Conservation (phyloP, 2,113 vertebrate genomes). For the Onychorhynchus coronatus region DNA sequence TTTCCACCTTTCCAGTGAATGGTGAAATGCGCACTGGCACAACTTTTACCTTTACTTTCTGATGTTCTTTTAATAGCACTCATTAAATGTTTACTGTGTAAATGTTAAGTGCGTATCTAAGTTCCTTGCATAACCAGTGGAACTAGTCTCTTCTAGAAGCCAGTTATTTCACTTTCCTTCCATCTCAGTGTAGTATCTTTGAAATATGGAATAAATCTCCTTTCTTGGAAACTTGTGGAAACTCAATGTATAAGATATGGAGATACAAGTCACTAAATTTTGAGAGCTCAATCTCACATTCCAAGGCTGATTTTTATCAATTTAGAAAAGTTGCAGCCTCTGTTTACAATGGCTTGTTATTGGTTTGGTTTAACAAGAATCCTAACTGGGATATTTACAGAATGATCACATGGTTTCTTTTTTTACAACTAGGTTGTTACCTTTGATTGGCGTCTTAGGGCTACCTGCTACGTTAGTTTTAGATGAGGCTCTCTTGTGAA, state of each 20-base stretch:
- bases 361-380: background rate
- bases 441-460: background rate
- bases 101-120: background rate
- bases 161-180: background rate
- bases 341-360: background rate
- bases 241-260: background rate
- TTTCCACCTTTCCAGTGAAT: background rate
- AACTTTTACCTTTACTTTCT: background rate
- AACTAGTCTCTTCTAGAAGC: background rate
- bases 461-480: background rate
- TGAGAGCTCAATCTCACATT: background rate
- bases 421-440: background rate
- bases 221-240: background rate
- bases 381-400: no score
- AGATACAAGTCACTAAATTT: background rate
- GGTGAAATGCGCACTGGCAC: background rate
- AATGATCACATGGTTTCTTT: background rate
- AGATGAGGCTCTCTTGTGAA: background rate
- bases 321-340: background rate
- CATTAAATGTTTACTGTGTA: background rate
- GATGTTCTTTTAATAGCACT: background rate
- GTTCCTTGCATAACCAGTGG: background rate
- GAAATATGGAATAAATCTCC: background rate
- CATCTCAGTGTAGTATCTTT: background rate
- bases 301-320: background rate